Evolutionary conservation across 2,113 vertebrate genomes (phyloP), one percentile per base, ranked within the genome.

Genomic region (Microtus montanus): DNA sequence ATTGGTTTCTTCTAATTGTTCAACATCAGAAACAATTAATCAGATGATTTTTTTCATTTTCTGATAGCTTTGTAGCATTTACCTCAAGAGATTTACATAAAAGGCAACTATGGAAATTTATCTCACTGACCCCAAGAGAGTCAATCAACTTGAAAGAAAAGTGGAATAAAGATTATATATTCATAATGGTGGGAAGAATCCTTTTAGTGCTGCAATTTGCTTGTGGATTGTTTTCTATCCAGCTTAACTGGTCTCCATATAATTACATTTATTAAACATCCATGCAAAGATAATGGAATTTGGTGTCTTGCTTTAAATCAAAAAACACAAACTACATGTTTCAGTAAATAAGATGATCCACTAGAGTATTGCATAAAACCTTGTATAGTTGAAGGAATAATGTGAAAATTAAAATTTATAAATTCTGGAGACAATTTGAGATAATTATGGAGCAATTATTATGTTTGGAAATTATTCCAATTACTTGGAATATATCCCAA

Each of bases 1-100:
- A 98, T 98, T 99, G 98, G 98, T 99, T 99, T 98, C 98, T 99
- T 98, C 98, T 99, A 99, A 99, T 99, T 99, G 98, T 98, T 99
- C 97, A 97, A 98, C 98, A 99, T 99, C 98, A 98, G 97, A 99
- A 99, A 96, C 97, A 98, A 99, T 99, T 99, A 98, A 98, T 99
- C 98, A 98, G 95, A 97, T 97, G 82, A 98, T 93, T 98, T 98
- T 96, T 97, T 95, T 97, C 73, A 96, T 87, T 97, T 98, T 97
- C 95, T 96, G 97, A 96, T 64, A 87, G 91, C 95, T 98, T 98
- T 93, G 90, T 98, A 95, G 83, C 79, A 64, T 98, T 98, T 77
- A 96, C 93, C 92, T 97, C 92, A 90, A 97, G 97, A 98, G n/a
- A 92, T 89, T 97, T 90, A 91, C 75, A 90, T 97, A 96, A 96